A percentile compares a stretch with the other conserved stretches of the same genome.
phyloP scores from a whole-genome alignment of 2,113 vertebrate genomes.

The Pardalotus punctatus region DNA sequence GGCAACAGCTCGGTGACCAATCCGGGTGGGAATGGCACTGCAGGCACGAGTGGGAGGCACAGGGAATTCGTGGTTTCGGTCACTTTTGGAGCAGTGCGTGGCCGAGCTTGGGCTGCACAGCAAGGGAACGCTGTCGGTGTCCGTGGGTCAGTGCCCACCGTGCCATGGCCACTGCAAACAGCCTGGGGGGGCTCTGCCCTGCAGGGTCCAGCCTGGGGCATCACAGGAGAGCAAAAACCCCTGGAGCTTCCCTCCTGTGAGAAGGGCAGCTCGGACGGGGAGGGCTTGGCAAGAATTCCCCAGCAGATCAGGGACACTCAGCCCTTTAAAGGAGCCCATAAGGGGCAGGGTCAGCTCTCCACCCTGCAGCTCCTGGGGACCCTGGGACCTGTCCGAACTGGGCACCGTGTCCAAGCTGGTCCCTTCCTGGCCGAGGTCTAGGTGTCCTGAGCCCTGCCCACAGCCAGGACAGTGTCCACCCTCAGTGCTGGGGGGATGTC shows the following conservation, averaged over 20 bases:
- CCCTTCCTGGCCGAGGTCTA: neutral
- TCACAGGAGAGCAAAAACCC: neutral
- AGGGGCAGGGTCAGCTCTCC: neutral
- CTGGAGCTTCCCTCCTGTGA: accelerated
- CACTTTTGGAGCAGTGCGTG: neutral
- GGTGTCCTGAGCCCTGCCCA: neutral
- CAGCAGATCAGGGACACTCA: accelerated
- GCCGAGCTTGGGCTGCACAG: neutral
- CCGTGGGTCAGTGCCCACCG: neutral
- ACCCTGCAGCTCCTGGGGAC: neutral
- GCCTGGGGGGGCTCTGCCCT: neutral
- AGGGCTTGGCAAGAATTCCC: neutral
- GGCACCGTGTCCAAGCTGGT: neutral
- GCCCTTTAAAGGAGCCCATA: accelerated
- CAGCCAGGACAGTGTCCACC: accelerated
- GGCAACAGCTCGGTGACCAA: neutral
- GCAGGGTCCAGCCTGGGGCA: neutral
- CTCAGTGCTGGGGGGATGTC: neutral
- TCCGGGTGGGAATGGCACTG: neutral
- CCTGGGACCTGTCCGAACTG: neutral
- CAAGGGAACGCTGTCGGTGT: neutral
- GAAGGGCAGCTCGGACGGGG: accelerated
- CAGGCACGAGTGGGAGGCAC: neutral
- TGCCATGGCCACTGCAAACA: no score
- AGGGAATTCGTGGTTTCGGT: neutral